phyloP scores from a whole-genome alignment of 2,113 vertebrate species.

The Chloroceryle aenea region DNA sequence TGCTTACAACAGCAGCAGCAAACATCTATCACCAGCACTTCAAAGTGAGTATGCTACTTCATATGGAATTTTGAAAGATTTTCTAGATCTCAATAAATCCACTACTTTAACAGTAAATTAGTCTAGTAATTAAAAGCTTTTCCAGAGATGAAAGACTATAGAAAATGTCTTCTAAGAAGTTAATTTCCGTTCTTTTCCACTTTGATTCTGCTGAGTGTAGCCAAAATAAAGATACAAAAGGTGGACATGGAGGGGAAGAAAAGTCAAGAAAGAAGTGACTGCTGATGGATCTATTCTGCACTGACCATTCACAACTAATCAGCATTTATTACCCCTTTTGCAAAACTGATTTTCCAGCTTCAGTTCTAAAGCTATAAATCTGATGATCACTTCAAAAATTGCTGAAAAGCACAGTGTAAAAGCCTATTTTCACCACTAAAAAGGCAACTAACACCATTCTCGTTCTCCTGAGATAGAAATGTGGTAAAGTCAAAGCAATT shows the following conservation, averaged over 20 bases:
- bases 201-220: not conserved
- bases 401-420: not conserved
- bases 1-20: not conserved
- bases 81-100: not conserved
- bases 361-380: not conserved
- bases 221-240: not conserved
- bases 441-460: not conserved
- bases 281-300: not conserved
- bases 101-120: not conserved
- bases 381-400: not conserved
- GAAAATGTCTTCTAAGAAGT: not conserved
- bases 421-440: not conserved
- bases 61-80: not conserved
- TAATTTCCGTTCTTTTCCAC: not conserved
- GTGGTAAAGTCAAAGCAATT: not conserved
- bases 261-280: not conserved
- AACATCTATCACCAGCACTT: not conserved
- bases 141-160: not conserved
- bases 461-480: not conserved
- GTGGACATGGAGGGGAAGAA: not conserved
- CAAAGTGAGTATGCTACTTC: not conserved
- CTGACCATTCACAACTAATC: not conserved
- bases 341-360: not conserved
- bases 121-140: slow-evolving; percentile 18
- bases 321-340: not conserved